Conservation (phyloP, 2,797 vertebrate genomes). For the Poeciliopsis paucimaculata region DNA sequence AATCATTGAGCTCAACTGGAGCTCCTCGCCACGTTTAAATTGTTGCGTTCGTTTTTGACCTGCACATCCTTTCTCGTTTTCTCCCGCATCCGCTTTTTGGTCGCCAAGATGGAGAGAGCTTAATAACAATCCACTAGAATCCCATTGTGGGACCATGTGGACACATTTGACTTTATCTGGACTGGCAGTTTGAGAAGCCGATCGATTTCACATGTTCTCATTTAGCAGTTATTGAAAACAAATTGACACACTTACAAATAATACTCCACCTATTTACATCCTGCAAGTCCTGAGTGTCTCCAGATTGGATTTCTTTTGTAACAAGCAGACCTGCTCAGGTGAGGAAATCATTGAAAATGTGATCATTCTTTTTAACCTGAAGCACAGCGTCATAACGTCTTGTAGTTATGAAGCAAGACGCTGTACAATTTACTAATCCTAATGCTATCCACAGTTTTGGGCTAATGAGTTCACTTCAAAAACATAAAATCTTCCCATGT, state of each 20-base stretch:
- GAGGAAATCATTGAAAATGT: too few species aligned
- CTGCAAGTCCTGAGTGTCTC: too few species aligned
- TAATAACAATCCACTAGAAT: constrained; percentile 53
- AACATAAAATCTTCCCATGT: too few species aligned
- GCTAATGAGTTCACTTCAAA: too few species aligned
- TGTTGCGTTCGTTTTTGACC: constrained; percentile 71
- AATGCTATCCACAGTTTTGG: too few species aligned
- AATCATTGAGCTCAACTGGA: constrained; percentile 74
- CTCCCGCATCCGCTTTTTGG: constrained; percentile 55
- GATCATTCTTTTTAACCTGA: too few species aligned
- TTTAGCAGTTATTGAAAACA: not conserved
- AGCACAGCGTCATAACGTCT: too few species aligned
- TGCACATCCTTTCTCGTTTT: constrained; percentile 61
- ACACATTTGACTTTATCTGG: constrained; percentile 31
- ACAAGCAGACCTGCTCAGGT: too few species aligned
- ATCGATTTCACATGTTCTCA: not conserved
- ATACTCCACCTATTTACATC: not conserved
- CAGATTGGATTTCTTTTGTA: too few species aligned
- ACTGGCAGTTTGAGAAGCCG: constrained; percentile 11
- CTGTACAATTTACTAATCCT: too few species aligned
- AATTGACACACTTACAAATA: not conserved
- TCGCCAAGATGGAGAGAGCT: constrained; percentile 54
- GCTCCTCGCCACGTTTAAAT: constrained; percentile 68
- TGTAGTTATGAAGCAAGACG: too few species aligned
- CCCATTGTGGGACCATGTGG: constrained; percentile 22